phyloP scores from a whole-genome alignment of 2,888 invertebrate species.

The Conistra vaccinii region DNA sequence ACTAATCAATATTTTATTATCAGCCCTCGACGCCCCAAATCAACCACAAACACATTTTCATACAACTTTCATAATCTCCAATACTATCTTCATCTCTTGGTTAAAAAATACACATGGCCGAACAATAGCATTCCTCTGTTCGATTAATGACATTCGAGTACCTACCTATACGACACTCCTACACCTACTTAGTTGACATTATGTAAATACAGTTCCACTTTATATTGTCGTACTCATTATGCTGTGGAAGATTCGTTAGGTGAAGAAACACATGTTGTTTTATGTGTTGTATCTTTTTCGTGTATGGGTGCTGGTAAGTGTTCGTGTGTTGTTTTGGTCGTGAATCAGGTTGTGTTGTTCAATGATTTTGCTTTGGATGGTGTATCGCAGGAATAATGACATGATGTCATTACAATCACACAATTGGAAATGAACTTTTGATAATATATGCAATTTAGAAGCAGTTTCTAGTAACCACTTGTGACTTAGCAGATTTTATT shows the following conservation, averaged over 20 bases:
- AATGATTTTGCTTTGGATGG: neutral
- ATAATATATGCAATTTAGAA: neutral
- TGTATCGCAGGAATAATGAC: neutral
- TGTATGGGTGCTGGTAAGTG: slow-evolving; percentile 76
- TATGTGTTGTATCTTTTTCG: slow-evolving; percentile 79
- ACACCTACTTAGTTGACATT: slow-evolving; percentile 90
- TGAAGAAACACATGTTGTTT: slow-evolving; percentile 91
- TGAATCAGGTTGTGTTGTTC: neutral
- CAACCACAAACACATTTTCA: slow-evolving; percentile 46
- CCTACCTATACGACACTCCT: slow-evolving; percentile 78
- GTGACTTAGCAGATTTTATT: neutral
- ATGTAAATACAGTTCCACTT: slow-evolving; percentile 90
- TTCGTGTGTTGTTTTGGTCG: slow-evolving; percentile 4
- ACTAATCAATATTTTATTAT: slow-evolving; percentile 32
- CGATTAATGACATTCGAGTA: slow-evolving; percentile 87
- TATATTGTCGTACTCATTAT: slow-evolving; percentile 90
- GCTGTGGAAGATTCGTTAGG: slow-evolving; percentile 89
- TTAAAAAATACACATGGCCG: slow-evolving; percentile 82
- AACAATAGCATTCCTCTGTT: slow-evolving; percentile 89
- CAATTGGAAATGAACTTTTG: neutral
- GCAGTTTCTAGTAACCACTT: neutral
- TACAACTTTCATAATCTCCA: slow-evolving; percentile 68
- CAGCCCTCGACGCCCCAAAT: slow-evolving; percentile 23
- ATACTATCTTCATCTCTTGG: slow-evolving; percentile 79
- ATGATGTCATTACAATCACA: neutral